Base-by-base conservation (phyloP, 2,113 vertebrate species). In the Melanerpes aurifrons region DNA sequence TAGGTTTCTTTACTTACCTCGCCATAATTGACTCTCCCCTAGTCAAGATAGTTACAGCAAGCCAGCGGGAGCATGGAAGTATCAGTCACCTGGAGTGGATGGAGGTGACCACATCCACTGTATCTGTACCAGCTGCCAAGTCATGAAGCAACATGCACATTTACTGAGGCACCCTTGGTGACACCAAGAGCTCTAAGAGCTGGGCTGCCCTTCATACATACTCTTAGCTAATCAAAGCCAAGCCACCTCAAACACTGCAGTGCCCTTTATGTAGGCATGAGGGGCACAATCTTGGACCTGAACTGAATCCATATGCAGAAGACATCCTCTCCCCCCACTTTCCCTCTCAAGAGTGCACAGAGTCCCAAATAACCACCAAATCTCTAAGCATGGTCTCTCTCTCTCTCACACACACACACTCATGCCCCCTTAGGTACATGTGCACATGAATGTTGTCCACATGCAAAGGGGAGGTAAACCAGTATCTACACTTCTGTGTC, bases 1-100 rank as follows among this genome's bases (percentile, higher is more conserved):
- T 96, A 13, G 2, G 57, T 89, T 95, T 94, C 66, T 93, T 90
- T 86, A 97, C 96, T 97, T 97, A 97, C 96, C 95, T 97, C 70
- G 53, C 89, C 78, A 58, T 40, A 97, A 97, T 86, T 91, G 94
- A 91, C 80, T 96, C 68, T 83, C 56, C 88, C 83, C 95, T 96
- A 96, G 90, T 94, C 90, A 95, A 94, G 89, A 90, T 5, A 96
- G 94, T 97, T 92, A 96, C 25, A 87, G 72, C 96, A 96, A 95
- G 87, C 83, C 96, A 97, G 82, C 2, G 0, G 94, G 80, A 96
- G 91, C 90, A 87, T 28, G 72, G 92, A 63, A 85, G 59, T 45
- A 32, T 58, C 29, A 25, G 79, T 95, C 78, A 96, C 89, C 58
- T 63, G 87, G 62, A 91, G 70, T 40, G 89, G 94, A 84, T 37